Percentiles rank a stretch among this genome's conserved stretches.
Conservation (phyloP, 2,113 vertebrate genomes). For the Pomatorhinus ruficollis region DNA sequence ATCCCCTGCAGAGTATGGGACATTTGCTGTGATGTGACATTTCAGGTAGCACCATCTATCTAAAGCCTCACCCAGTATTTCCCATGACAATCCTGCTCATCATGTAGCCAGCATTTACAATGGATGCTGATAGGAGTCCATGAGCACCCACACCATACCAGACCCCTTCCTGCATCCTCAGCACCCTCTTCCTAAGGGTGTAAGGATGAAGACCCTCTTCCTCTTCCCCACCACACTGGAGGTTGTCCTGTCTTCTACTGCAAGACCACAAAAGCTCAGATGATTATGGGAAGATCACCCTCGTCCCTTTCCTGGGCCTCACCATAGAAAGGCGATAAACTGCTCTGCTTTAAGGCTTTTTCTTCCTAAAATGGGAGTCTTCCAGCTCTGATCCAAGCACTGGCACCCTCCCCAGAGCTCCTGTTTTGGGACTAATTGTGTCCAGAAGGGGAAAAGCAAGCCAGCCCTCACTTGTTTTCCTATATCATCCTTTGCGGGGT, state of each 20-base stretch:
- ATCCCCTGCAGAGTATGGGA: not conserved
- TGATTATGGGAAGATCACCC: not conserved
- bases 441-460: constrained; percentile 19
- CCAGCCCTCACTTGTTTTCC: not conserved
- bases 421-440: constrained; percentile 19
- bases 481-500: not conserved
- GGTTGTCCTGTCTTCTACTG: not conserved
- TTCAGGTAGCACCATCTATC: not conserved
- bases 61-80: not conserved
- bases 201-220: not conserved
- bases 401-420: constrained; percentile 25
- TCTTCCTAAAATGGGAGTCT: constrained; percentile 62
- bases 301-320: constrained; percentile 17
- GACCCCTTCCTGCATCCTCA: not conserved
- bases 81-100: not conserved
- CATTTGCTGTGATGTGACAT: not conserved
- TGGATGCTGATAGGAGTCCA: not conserved
- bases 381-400: constrained; percentile 11
- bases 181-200: not conserved
- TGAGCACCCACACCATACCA: not conserved
- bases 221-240: not conserved
- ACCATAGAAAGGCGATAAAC: not conserved
- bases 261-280: not conserved
- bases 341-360: constrained; percentile 5
- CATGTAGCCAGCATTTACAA: accelerated